These are phyloP conservation scores for Thripadectes ignobilis DNA, from an alignment of 2,797 vertebrate species.

Conservation along the genomic window DNA sequence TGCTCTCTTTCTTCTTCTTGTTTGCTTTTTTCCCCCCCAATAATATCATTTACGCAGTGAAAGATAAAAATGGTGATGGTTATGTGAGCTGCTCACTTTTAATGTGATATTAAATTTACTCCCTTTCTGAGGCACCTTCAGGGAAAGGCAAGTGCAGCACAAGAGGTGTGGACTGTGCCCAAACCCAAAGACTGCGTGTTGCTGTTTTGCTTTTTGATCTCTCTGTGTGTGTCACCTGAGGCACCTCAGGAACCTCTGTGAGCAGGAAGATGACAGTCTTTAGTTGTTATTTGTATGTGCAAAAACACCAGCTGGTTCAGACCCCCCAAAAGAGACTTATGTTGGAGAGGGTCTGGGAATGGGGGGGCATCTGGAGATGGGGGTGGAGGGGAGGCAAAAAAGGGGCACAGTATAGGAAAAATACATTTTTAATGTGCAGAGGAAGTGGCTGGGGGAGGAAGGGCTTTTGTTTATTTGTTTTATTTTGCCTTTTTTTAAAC, in stretches of 20 bases:
- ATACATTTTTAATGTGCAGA: not conserved
- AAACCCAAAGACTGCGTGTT: not conserved
- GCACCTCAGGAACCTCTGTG: not conserved
- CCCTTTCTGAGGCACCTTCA: not conserved
- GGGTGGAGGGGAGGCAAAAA: not conserved
- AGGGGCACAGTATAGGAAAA: not conserved
- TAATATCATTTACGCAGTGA: not conserved
- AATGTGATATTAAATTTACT: not conserved
- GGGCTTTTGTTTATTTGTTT: not conserved
- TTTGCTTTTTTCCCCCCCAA: not conserved
- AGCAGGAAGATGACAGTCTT: not conserved
- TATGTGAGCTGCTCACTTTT: slow-evolving; percentile 1
- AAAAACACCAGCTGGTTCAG: not conserved
- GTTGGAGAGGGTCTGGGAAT: not conserved
- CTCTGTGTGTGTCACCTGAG: not conserved
- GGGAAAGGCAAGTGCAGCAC: not conserved
- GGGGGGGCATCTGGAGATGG: not conserved
- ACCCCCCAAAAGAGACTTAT: not conserved
- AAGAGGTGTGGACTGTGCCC: not conserved
- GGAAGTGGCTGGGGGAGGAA: not conserved
- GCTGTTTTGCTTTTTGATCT: not conserved
- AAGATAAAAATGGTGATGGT: not conserved
- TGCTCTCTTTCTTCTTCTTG: not conserved
- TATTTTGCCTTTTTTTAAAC: not conserved
- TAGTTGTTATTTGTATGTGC: not conserved